These are phyloP conservation scores for Nomia melanderi DNA, from an alignment of 1,140 invertebrate genomes.

Conservation along the genomic window DNA sequence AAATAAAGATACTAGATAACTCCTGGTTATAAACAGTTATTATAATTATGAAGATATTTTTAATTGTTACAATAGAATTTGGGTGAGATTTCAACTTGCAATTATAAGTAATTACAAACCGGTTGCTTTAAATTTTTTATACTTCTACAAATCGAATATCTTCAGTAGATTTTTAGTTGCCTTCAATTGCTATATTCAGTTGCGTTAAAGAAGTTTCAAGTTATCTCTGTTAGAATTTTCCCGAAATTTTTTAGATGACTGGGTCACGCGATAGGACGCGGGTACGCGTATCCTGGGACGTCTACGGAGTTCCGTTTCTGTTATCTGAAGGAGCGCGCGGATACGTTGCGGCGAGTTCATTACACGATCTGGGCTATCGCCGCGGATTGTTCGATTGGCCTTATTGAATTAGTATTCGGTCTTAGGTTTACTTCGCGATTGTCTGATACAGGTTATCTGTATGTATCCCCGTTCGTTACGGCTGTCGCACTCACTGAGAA, in stretches of 20 bases:
- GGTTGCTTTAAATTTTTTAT: no score
- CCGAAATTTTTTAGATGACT: not conserved
- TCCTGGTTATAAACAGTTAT: no score
- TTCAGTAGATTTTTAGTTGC: not conserved
- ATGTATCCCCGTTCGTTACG: conserved; percentile 25
- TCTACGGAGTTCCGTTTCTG: conserved; percentile 25
- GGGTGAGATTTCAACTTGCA: no score
- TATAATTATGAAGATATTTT: no score
- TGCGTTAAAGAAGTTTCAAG: not conserved
- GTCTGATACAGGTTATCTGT: conserved; percentile 47
- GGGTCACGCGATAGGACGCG: not conserved
- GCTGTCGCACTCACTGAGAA: conserved; percentile 18
- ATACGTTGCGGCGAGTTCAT: conserved; percentile 56
- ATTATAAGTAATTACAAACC: no score
- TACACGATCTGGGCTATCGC: conserved; percentile 51
- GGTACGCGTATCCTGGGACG: not conserved
- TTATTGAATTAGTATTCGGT: conserved; percentile 65
- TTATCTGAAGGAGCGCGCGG: conserved; percentile 50
- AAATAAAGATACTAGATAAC: no score
- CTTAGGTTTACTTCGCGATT: conserved; percentile 54
- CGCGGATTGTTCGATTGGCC: conserved; percentile 58
- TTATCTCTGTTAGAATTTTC: not conserved
- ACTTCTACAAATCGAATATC: no score
- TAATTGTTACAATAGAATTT: no score
- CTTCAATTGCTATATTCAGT: not conserved